Conservation (phyloP, 2,888 invertebrate species). For the Sinodicranocentrus sp. region DNA sequence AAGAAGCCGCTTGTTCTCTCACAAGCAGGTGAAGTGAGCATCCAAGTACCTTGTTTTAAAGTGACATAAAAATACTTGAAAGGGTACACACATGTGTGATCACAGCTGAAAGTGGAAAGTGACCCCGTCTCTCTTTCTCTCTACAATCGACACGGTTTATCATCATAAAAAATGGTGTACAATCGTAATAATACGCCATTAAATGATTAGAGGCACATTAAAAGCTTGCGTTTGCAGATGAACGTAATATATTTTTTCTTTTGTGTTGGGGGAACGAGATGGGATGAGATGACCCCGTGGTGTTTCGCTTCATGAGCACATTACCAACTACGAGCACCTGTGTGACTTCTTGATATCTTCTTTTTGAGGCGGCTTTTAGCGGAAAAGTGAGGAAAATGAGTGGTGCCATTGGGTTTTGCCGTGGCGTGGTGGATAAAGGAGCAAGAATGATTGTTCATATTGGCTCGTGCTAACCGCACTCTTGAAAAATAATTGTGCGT, state of each 20-base stretch:
- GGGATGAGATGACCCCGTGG: slow-evolving; percentile 41
- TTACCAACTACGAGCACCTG: not conserved
- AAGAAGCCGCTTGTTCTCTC: slow-evolving; percentile 39
- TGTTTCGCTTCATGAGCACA: slow-evolving; percentile 44
- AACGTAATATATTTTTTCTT: too few relatives aligned
- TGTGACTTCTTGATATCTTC: not conserved
- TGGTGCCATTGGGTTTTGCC: slow-evolving; percentile 41
- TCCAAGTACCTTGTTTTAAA: not conserved
- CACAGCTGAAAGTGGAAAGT: not conserved
- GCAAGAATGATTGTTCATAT: slow-evolving; percentile 13
- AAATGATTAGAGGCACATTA: slow-evolving; percentile 39
- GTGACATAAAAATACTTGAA: not conserved
- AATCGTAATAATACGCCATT: slow-evolving; percentile 26
- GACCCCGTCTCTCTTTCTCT: slow-evolving; percentile 6
- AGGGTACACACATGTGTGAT: not conserved
- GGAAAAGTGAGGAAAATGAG: slow-evolving; percentile 56
- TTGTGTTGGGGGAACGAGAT: too few relatives aligned
- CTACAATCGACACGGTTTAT: slow-evolving; percentile 10
- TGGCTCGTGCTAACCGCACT: slow-evolving; percentile 64
- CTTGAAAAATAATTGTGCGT: not conserved
- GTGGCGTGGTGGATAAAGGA: slow-evolving; percentile 21
- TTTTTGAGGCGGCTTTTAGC: slow-evolving; percentile 2
- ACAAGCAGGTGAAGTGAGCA: slow-evolving; percentile 13
- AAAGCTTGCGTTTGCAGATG: slow-evolving; percentile 2
- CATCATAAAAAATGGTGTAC: slow-evolving; percentile 10